These are phyloP conservation scores for Hippocampus barbouri DNA, from an alignment of 2,113 vertebrate species.

Conservation along the genomic window DNA sequence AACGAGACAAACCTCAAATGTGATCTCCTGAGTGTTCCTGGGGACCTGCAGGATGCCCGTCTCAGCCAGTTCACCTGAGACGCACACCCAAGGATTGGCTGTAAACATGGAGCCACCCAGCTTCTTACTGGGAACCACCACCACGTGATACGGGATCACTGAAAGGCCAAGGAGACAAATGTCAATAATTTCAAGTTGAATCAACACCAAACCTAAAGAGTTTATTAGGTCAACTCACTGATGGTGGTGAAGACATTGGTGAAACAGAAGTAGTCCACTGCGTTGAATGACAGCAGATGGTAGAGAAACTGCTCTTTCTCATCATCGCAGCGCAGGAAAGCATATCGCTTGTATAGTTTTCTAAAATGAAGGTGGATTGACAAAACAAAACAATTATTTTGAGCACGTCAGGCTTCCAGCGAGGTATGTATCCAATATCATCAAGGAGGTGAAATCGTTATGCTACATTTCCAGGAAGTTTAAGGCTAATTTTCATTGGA, in stretches of 20 bases:
- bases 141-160: conserved; percentile 98
- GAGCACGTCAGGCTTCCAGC: too few species aligned
- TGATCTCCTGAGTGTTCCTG: conserved; percentile 92
- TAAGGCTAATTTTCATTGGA: too few species aligned
- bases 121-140: conserved; percentile 94
- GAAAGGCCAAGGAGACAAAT: conserved; percentile 38
- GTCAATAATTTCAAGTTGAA: neutral
- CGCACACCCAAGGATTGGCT: conserved; percentile 97
- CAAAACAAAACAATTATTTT: neutral
- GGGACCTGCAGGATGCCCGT: conserved; percentile 93
- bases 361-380: conserved; percentile 65
- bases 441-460: too few species aligned
- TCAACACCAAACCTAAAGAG: neutral
- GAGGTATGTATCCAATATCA: too few species aligned
- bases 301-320: conserved; percentile 99
- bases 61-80: conserved; percentile 92
- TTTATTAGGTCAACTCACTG: conserved; percentile 74
- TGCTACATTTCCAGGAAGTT: too few species aligned
- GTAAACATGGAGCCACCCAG: conserved; percentile 98
- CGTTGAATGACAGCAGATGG: conserved; percentile 96
- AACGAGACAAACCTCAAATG: conserved; percentile 84
- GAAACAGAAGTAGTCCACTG: conserved; percentile 98
- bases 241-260: conserved; percentile 98
- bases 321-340: conserved; percentile 95
- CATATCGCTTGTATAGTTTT: conserved; percentile 96